Evolutionary conservation across 2,797 vertebrate genomes (phyloP).

Genomic region (Prionace glauca): DNA sequence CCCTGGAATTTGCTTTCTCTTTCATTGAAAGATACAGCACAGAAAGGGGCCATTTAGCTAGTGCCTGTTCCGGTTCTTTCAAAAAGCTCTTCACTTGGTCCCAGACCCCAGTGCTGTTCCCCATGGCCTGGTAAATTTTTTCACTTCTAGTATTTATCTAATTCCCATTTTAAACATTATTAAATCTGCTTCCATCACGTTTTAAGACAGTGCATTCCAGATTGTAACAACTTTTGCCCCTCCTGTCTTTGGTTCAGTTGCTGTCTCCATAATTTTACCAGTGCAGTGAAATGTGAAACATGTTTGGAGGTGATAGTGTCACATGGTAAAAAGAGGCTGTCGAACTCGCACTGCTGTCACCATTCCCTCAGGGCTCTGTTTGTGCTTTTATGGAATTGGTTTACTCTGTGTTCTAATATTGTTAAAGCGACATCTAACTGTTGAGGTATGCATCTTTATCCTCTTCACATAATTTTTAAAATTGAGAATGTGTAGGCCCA

Average conservation of each 20-base stretch:
- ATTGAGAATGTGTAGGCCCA: not conserved
- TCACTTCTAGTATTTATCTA: not conserved
- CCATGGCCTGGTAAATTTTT: not conserved
- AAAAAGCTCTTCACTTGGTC: not conserved
- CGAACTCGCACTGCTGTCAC: not conserved
- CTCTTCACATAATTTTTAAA: not conserved
- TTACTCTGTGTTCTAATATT: not conserved
- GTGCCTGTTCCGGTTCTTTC: not conserved
- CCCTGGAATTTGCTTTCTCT: not conserved
- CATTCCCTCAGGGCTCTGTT: not conserved
- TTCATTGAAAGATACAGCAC: not conserved
- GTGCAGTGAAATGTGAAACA: not conserved
- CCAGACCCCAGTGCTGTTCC: not conserved
- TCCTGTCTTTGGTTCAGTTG: not conserved
- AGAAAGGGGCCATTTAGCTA: not conserved
- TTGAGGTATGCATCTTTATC: not conserved
- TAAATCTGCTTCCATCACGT: not conserved
- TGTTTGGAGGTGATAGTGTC: not conserved
- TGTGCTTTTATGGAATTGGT: not conserved
- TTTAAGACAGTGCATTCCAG: not conserved
- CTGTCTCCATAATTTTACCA: not conserved
- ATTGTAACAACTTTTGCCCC: not conserved
- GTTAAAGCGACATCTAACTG: not conserved
- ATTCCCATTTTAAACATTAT: not conserved
- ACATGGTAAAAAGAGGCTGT: not conserved